These are phyloP conservation scores for Terrapene triunguis DNA, from an alignment of 2,113 vertebrate genomes.

Conservation along the genomic window DNA sequence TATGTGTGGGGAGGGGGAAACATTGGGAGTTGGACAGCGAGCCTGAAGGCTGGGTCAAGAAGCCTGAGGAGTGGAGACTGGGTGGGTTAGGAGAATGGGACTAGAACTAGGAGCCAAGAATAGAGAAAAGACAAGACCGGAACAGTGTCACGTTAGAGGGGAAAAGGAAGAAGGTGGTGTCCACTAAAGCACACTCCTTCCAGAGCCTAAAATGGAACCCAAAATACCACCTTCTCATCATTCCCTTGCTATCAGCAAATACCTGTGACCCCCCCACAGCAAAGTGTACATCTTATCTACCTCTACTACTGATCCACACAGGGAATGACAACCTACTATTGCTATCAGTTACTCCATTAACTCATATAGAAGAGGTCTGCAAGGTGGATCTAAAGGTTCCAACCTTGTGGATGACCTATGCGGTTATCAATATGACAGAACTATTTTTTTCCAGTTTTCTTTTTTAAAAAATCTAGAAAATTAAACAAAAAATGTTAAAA, in stretches of 20 bases:
- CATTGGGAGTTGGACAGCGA: neutral
- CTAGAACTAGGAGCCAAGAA: neutral
- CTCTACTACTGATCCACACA: neutral
- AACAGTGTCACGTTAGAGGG: neutral
- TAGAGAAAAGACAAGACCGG: neutral
- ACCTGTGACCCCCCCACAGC: neutral
- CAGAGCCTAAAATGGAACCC: neutral
- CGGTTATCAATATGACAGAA: neutral
- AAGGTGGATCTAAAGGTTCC: neutral
- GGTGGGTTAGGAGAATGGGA: neutral
- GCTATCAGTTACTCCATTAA: neutral
- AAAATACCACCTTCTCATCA: neutral
- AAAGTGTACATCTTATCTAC: neutral
- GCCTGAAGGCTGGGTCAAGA: neutral
- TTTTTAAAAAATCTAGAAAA: neutral
- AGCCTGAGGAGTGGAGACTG: neutral
- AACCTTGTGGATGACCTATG: neutral
- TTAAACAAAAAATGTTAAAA: neutral
- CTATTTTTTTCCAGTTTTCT: neutral
- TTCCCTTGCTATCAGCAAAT: neutral
- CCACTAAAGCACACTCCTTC: neutral
- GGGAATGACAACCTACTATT: neutral
- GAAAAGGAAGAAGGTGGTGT: neutral
- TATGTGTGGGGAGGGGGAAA: neutral
- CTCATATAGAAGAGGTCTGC: neutral